Evolutionary conservation across 2,113 vertebrate genomes (phyloP), one percentile per base, ranked within the genome.

Genomic region (Pontoporia blainvillei): DNA sequence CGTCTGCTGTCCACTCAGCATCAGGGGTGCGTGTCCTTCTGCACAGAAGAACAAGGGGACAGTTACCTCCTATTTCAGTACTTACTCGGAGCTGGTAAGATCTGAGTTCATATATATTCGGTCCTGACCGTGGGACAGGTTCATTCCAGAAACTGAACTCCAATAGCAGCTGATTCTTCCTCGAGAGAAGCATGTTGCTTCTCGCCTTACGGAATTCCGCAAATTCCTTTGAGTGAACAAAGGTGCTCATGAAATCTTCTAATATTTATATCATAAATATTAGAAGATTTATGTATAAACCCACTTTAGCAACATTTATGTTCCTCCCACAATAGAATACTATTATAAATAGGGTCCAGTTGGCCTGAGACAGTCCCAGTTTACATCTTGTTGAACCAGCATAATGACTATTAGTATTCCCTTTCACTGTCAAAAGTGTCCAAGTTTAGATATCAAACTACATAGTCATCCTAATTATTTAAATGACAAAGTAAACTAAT

Each of bases 131-230:
- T 78, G 99, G 99, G 34, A 98, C 93, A 0, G 99, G 99, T 69
- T 99, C 99, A 39, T 99, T 99, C 99, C 99, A 99, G 98, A 99
- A 99, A 93, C 99, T 99, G 97, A 99, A 99, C 97, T 99, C 99
- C 97, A 99, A 96, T 66, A 99, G 98, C 52, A 99, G 98, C 94
- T 99, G 99, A 97, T 99, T 99, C 98, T 99, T 99, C 34, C 99
- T 99, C 9, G 99, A 99, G 20, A 99, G 99, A 90, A 99, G 99
- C 99, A 99, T 99, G 98, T 99, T 99, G 5, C 99, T 99, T 66
- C 99, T 98, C 97, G 99, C 99, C 20, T 98, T 99, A 79, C 99
- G 99, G 97, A 99, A 99, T 62, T 98, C 98, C 62, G 98, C 98
- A 97, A 99, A 99, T 82, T 98, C 98, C 99, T 99, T 95, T 31